These are phyloP conservation scores for Nudaria mundana DNA, from an alignment of 2,888 invertebrate genomes.

Conservation along the genomic window DNA sequence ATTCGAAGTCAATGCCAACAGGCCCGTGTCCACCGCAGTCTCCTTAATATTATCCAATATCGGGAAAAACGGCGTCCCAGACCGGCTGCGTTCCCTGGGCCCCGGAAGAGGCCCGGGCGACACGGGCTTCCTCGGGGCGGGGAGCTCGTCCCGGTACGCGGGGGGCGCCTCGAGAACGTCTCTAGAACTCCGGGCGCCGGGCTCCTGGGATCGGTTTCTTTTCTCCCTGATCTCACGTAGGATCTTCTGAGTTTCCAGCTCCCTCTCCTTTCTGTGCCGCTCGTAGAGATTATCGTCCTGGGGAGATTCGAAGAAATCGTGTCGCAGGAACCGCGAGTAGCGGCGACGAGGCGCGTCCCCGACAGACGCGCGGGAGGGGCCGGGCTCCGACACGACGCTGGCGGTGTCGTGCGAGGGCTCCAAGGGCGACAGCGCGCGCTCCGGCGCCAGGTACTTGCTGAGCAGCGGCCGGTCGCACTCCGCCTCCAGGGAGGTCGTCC, in stretches of 20 bases:
- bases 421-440: constrained; percentile 43
- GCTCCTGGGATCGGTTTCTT: constrained; percentile 64
- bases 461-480: constrained; percentile 76
- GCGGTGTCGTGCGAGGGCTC: constrained; percentile 14
- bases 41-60: constrained; percentile 75
- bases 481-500: constrained; percentile 17
- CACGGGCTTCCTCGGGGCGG: constrained; percentile 50
- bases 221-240: constrained; percentile 85
- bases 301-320: constrained; percentile 88
- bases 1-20: constrained; percentile 32
- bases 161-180: constrained; percentile 41
- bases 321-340: constrained; percentile 85
- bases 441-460: constrained; percentile 79
- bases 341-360: constrained; percentile 78
- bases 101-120: constrained; percentile 58
- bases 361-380: constrained; percentile 49
- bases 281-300: constrained; percentile 84
- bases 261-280: constrained; percentile 82
- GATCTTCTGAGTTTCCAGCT: constrained; percentile 85
- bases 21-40: constrained; percentile 52
- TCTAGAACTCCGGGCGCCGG: constrained; percentile 45
- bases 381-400: constrained; percentile 43
- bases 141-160: constrained; percentile 44
- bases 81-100: constrained; percentile 69
- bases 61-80: constrained; percentile 75